Base-by-base conservation (phyloP, 2,113 vertebrate species). In the Eulemur rufifrons region DNA sequence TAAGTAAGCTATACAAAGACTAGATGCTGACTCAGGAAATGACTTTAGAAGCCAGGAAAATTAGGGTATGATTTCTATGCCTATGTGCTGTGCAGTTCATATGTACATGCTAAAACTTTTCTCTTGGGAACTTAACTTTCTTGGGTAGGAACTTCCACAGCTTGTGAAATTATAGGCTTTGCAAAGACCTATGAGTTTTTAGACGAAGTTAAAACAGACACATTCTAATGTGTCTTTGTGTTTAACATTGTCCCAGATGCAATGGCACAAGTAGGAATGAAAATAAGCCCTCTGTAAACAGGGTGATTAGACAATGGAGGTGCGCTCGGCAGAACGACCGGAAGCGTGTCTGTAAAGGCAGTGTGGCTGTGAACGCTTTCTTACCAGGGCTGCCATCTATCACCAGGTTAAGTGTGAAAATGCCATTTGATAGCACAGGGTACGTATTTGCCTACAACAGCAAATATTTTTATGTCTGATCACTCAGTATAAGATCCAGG, bases 61-160 rank as follows among this genome's bases (percentile, higher is more conserved):
- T 68, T 12, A 20, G n/a, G 25, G 50, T 29, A 20, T 23, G 78
- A 77, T 50, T 90, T 95, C 73, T 76, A 18, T 13, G 66, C 42
- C 80, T 63, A 8, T 9, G 50, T 82, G 64, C 50, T 45, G n/a
- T 63, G 54, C 20, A 42, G 12, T 66, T 81, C 81, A 86, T 42
- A 88, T 0, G 4, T 45, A 34, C 20, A 25, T 1, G 13, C 68
- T 59, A 73, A 63, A 66, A 77, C 61, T 69, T 82, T 76, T 50
- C 34, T 82, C 52, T 25, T 2, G 8, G 59, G 47, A 81, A 92
- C 25, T 52, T 56, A 92, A 84, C 82, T 86, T 84, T 83, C 74
- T 59, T 84, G 29, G 88, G 85, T 68, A 92, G 83, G 42, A 77
- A 83, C 50, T 91, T 91, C 29, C 56, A 93, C 71, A 96, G 82